Conservation (phyloP, 2,888 invertebrate genomes). For the Tolmerus cingulatus region DNA sequence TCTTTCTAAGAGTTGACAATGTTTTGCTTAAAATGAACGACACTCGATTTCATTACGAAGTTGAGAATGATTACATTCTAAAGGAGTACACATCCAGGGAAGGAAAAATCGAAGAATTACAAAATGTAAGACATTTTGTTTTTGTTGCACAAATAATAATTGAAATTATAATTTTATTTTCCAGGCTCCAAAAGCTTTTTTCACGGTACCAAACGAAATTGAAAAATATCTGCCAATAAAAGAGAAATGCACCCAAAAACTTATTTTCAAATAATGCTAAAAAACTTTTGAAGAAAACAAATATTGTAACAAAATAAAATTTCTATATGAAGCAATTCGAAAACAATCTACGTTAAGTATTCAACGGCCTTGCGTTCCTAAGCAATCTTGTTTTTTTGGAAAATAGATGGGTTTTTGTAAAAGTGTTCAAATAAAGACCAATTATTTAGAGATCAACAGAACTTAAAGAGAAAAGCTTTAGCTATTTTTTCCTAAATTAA, state of each 20-base stretch:
- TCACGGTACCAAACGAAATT: constrained; percentile 75
- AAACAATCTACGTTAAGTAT: not conserved
- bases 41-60: constrained; percentile 84
- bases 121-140: constrained; percentile 64
- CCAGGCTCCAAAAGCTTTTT: constrained; percentile 68
- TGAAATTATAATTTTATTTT: constrained; percentile 7
- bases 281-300: not conserved
- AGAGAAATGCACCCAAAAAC: constrained; percentile 63
- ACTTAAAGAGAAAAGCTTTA: not conserved
- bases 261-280: constrained; percentile 55
- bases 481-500: not conserved
- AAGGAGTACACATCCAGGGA: constrained; percentile 85
- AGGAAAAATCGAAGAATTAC: constrained; percentile 73
- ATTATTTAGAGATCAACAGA: not conserved
- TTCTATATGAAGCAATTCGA: not conserved
- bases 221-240: constrained; percentile 71
- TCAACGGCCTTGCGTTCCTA: not conserved
- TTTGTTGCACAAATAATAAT: not conserved
- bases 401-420: not conserved
- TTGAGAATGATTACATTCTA: constrained; percentile 78
- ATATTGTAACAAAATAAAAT: not conserved
- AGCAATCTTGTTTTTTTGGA: not conserved
- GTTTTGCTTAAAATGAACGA: constrained; percentile 89
- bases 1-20: constrained; percentile 93
- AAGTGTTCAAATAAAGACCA: not conserved